These are phyloP conservation scores for Gryllus bimaculatus DNA, from an alignment of 1,140 invertebrate genomes.

Conservation along the genomic window DNA sequence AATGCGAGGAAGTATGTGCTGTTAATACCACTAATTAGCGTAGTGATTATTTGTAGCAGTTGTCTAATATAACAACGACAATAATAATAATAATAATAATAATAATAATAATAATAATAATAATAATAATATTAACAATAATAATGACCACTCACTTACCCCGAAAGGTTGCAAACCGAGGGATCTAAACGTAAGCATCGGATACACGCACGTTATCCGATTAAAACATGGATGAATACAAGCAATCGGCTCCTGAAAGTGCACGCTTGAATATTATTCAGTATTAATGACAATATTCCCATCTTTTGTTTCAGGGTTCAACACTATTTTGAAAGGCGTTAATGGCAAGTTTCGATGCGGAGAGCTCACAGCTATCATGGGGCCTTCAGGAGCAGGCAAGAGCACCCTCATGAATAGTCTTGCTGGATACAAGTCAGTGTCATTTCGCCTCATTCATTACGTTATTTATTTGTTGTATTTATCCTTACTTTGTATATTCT, in stretches of 20 bases:
- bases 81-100: no score
- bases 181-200: no score
- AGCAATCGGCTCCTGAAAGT: neutral
- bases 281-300: neutral
- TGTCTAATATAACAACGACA: no score
- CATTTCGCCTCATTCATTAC: neutral
- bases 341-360: constrained; percentile 70
- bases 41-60: no score
- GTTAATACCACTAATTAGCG: no score
- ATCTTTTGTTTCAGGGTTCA: constrained; percentile 44
- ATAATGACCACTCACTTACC: no score
- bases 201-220: no score
- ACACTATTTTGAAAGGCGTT: constrained; percentile 74
- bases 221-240: no score
- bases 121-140: no score
- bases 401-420: constrained; percentile 85
- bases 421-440: constrained; percentile 77
- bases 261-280: neutral
- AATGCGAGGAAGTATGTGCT: no score
- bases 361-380: constrained; percentile 85
- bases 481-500: neutral
- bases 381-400: constrained; percentile 87
- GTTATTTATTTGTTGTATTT: neutral
- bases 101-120: no score
- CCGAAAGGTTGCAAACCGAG: no score